Base-by-base conservation (phyloP, 2,888 invertebrate species). In the Macrophya alboannulata region DNA sequence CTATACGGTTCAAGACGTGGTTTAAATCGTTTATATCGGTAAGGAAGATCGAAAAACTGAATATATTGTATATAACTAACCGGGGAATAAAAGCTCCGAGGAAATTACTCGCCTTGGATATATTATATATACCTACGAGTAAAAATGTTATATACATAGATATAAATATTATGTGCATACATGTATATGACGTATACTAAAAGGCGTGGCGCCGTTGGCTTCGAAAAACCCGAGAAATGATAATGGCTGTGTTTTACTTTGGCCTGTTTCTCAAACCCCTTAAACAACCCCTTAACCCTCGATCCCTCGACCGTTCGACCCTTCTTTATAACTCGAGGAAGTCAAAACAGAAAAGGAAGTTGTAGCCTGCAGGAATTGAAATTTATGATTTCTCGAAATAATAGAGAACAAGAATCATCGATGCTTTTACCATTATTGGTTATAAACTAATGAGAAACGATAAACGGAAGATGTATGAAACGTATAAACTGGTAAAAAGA, bases 11-110 rank as follows among this genome's bases (percentile, higher is more conserved):
- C 37, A 43, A 77, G 77, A 77, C 77, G 77, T 55, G n/a, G n/a
- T 55, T 55, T 25, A 43, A 77, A 77, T 77, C 77, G 77, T 55
- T 77, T 77, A 77, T 77, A 77, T 77, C 77, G 77, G 77, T 77
- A 9, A 74, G 45, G 15, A 48, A 74, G 6, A 21, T 12, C n/a
- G 21, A 45, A 74, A 21, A 37, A 37, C 25, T 9, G 45, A 74
- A 74, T 31, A 74, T 31, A 31, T n/a, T 4, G 74, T 31, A 74
- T 31, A 74, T n/a, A 9, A 45, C 45, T 45, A 45, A 43, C 15
- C 45, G 10, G 21, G 45, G 17, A 74, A 45, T 74, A 15, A 74
- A 74, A 74, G 6, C 9, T 40, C 40, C 17, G 10, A 72, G 40
- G n/a, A 40, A 72, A 72, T 40, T 43, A 45, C 68, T 68, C 68